Evolutionary conservation across 2,888 invertebrate species (phyloP), one percentile per base, ranked within the genome.

Genomic region (Rambutsinella grinnellia): DNA sequence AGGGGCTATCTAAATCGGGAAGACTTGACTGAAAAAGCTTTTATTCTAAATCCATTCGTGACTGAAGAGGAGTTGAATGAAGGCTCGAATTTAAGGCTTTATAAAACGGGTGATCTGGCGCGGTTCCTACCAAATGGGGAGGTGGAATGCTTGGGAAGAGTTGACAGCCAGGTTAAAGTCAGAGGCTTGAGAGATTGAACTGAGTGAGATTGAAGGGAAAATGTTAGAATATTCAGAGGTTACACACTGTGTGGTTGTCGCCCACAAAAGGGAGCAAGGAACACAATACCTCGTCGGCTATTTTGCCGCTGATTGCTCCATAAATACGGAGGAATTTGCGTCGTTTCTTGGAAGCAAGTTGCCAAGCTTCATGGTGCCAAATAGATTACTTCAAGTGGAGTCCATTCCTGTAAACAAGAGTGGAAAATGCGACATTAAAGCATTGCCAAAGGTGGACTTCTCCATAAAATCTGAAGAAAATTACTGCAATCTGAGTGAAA

Each of bases 131-230:
- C 13, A 15, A 66, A 76, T 23, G 76, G 76, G 21, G 57, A 62
- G 21, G 54, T 76, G 27, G 69, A 69, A 57, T 70, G 19, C 46
- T 15, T 75, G 3, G 75, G 75, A 3, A 51, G 75, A 28, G 93
- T 92, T 0, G 95, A 95, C 87, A 93, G 94, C 0, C 95, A 95
- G 86, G 90, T 93, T 47, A 96, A 95, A 89, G 92, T 94, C 67
- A 89, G 95, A 57, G 96, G 96, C 0, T 94, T 96, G 85, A 88
- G 95, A 10, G n/a, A 94, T 96, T 0, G 95, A 96, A 85, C 88
- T 95, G 60, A 90, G 91, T 1, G 96, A 96, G 88, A 92, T 96
- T 0, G 95, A 96, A 84, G 90, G 91, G 76, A 92, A 92, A 6
- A 90, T 94, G 0, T 87, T 88, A 46, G 88, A 89, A 2, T 87